A percentile compares a stretch with the other conserved stretches of the same genome.
Evolutionary conservation across 2,113 vertebrate genomes (phyloP).

Genomic region (Hylia prasina): DNA sequence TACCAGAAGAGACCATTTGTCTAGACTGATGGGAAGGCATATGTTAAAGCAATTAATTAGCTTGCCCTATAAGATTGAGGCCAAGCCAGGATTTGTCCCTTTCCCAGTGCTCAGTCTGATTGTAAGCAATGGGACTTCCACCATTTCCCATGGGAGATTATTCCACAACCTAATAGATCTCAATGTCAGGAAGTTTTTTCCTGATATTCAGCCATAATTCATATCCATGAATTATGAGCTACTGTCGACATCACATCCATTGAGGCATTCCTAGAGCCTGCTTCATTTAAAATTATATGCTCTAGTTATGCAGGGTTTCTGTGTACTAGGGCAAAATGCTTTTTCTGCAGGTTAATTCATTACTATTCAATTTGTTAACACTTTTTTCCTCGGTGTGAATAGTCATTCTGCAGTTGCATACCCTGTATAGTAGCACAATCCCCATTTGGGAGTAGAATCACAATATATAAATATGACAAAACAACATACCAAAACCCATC

Average conservation of each 20-base stretch:
- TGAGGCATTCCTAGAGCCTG: conserved; percentile 56
- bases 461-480: conserved; percentile 47
- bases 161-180: conserved; percentile 59
- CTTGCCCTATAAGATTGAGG: background rate
- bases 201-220: conserved; percentile 66
- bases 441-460: conserved; percentile 12
- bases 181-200: conserved; percentile 65
- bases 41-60: background rate
- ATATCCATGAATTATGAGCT: conserved; percentile 65
- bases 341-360: conserved; percentile 68
- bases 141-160: conserved; percentile 38
- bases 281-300: conserved; percentile 68
- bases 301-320: conserved; percentile 64
- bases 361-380: conserved; percentile 64
- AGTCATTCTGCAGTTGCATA: conserved; percentile 29
- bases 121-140: conserved; percentile 30
- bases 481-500: conserved; percentile 13
- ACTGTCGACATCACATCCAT: conserved; percentile 59
- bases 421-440: conserved; percentile 2
- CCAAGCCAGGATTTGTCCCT: background rate
- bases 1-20: background rate
- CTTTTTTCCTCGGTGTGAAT: conserved; percentile 26
- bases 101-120: background rate
- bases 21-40: background rate
- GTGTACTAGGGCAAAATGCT: conserved; percentile 63